Evolutionary conservation across 2,888 invertebrate species (phyloP).

Genomic region (Cephus pulcher): DNA sequence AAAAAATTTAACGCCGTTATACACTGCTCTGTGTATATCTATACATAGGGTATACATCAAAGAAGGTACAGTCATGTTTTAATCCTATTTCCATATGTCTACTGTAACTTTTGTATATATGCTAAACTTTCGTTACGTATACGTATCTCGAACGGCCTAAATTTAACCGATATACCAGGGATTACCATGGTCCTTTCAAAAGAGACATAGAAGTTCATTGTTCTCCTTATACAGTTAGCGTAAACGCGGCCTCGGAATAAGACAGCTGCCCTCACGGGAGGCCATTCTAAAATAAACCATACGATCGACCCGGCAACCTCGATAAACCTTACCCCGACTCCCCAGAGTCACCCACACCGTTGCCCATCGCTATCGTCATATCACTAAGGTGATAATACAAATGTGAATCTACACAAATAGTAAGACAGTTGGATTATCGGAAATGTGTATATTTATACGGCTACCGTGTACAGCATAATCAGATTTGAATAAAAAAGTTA

Average conservation of each 20-base stretch:
- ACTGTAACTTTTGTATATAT: too few species aligned
- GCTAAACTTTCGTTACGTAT: constrained; percentile 1
- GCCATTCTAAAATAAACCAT: background rate
- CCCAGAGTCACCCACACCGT: background rate
- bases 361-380: background rate
- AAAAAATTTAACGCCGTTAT: background rate
- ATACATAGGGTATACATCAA: too few species aligned
- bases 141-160: constrained; percentile 62
- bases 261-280: background rate
- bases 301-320: background rate
- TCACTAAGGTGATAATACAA: background rate
- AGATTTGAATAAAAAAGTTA: too few species aligned
- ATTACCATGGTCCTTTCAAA: background rate
- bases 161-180: constrained; percentile 47
- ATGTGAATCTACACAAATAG: background rate
- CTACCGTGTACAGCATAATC: background rate
- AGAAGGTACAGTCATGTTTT: too few species aligned
- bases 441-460: background rate
- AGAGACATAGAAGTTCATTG: background rate
- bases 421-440: background rate
- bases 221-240: background rate
- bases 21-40: background rate
- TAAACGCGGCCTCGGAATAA: background rate
- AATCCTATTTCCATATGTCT: too few species aligned
- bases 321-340: background rate